Evolutionary conservation across 2,797 vertebrate genomes (phyloP), one percentile per base, ranked within the genome.

Genomic region (Mallotus villosus): DNA sequence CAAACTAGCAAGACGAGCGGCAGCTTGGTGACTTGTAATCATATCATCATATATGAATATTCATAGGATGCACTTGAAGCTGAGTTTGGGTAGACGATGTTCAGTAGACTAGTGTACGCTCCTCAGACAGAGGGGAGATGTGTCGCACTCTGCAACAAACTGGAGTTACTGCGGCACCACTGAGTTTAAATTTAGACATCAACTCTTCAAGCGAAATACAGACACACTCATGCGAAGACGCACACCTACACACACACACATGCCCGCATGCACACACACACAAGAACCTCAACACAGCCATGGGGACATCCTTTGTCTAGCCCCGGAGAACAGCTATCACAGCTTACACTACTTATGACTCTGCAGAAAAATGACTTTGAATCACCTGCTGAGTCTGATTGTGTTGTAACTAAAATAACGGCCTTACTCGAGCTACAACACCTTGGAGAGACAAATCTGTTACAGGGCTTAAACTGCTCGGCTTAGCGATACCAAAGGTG

Each of bases 261-360:
- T 24, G 49, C 55, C 27, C 51, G 59, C 29, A 74, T 22, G 24
- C 25, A 49, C 17, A 32, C 41, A 60, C n/a, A 22, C 57, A 57
- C 53, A 4, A 63, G 65, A 72, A 67, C 51, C 73, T 49, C 51
- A 17, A n/a, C 51, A 55, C 16, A 55, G 51, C 51, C 16, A n/a
- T 7, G 5, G 51, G 51, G 51, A n/a, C 51, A 55, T 55, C 19
- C 49, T 51, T 17, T 51, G 12, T 16, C 51, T 55, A n/a, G 51
- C 16, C 19, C 17, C 5, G 17, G 46, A 62, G 68, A 34, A 65
- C 66, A 37, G 58, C 22, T 71, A 68, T 78, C 77, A 68, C 75
- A 80, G 73, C 73, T 72, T 74, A n/a, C 71, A 66, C 68, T 70
- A 72, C 72, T 67, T 69, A 76, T 78, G 78, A 78, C 68, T 80